phyloP scores from a whole-genome alignment of 2,113 vertebrate species.

The Notothenia rossii region DNA sequence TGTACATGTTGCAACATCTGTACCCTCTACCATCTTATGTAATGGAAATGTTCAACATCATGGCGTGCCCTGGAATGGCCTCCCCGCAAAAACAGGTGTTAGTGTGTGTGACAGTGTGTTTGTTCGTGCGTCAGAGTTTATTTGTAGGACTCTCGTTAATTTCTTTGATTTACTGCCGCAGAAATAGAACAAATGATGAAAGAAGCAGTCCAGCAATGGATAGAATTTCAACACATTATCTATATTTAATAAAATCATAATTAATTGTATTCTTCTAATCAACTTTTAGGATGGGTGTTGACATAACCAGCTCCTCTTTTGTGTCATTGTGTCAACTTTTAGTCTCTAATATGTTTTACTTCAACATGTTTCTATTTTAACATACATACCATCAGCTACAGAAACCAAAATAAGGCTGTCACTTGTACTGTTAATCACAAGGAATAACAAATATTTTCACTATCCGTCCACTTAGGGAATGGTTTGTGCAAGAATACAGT shows the following conservation, averaged over 20 bases:
- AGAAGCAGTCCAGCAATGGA: background rate
- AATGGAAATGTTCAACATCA: constrained; percentile 30
- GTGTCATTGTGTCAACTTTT: background rate
- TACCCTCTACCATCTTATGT: constrained; percentile 45
- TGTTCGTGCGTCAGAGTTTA: background rate
- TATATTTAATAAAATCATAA: background rate
- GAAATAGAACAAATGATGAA: constrained; percentile 26
- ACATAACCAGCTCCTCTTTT: background rate
- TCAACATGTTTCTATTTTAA: background rate
- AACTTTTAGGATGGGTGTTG: background rate
- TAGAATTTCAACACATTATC: background rate
- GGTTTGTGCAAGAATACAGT: background rate
- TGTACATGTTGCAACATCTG: constrained; percentile 56
- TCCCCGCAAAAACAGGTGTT: constrained; percentile 42
- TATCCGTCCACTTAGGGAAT: background rate
- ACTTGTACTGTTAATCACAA: background rate
- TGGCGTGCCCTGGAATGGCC: constrained; percentile 3
- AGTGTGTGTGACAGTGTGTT: constrained; percentile 11
- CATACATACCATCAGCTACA: background rate
- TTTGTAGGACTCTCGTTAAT: background rate
- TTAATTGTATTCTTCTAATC: background rate
- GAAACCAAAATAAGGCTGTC: background rate
- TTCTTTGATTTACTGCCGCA: constrained; percentile 33
- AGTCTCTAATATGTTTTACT: background rate
- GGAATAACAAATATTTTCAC: background rate